phyloP scores from a whole-genome alignment of 2,797 vertebrate species.

The Caiman crocodilus region DNA sequence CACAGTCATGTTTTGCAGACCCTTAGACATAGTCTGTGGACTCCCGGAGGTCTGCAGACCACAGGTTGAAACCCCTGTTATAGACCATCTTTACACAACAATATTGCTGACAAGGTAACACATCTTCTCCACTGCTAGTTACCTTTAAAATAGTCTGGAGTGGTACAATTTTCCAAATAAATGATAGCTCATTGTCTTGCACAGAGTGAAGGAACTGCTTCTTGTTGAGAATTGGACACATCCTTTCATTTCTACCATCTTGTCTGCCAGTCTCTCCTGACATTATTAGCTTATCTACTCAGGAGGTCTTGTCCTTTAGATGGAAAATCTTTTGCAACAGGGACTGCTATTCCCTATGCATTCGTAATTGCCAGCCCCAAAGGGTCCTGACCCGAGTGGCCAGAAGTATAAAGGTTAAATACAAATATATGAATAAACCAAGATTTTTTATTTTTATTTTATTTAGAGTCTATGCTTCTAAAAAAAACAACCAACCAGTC shows the following conservation, averaged over 20 bases:
- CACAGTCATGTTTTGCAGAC: too few species aligned
- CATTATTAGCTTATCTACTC: not conserved
- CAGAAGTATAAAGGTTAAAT: not conserved
- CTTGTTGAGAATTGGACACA: accelerated
- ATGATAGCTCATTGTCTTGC: not conserved
- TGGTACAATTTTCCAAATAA: not conserved
- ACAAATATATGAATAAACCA: not conserved
- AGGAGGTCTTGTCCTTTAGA: not conserved
- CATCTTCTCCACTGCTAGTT: not conserved
- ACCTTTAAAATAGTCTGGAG: not conserved
- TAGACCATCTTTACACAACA: not conserved
- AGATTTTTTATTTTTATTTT: not conserved
- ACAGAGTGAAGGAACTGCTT: not conserved
- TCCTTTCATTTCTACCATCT: not conserved
- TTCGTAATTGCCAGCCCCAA: not conserved
- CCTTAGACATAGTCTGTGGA: too few species aligned
- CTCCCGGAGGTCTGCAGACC: too few species aligned
- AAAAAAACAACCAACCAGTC: too few species aligned
- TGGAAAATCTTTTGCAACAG: not conserved
- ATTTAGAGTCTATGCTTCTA: not conserved
- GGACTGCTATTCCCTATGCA: not conserved
- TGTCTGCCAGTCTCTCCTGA: not conserved
- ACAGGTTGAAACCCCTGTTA: not conserved
- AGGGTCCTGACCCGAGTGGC: not conserved
- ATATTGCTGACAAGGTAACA: too few species aligned